Conservation (phyloP, 2,113 vertebrate species). For the Menura novaehollandiae region DNA sequence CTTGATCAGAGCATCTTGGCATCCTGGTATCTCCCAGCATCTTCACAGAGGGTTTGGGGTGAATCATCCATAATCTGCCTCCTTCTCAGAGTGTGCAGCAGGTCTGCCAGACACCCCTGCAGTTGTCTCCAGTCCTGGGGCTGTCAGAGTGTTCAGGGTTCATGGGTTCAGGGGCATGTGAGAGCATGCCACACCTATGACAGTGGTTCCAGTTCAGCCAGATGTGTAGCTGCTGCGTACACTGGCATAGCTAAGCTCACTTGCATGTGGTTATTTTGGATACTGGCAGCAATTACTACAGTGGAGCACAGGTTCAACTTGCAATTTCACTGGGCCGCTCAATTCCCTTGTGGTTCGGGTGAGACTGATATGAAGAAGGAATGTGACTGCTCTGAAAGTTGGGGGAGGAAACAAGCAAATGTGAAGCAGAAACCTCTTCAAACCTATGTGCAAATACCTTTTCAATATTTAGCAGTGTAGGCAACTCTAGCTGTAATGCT, state of each 20-base stretch:
- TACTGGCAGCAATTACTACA: neutral
- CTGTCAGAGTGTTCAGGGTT: neutral
- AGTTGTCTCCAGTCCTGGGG: neutral
- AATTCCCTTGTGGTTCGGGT: neutral
- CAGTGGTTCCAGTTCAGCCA: neutral
- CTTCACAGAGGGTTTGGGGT: neutral
- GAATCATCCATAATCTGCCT: neutral
- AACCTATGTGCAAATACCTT: neutral
- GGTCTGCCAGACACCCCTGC: neutral
- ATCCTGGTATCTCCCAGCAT: neutral
- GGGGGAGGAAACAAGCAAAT: neutral
- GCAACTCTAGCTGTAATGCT: neutral
- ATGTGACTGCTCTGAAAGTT: fast-evolving
- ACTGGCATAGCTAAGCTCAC: neutral
- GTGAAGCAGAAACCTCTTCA: neutral
- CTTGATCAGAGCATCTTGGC: neutral
- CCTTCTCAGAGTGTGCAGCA: neutral
- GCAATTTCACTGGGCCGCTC: fast-evolving
- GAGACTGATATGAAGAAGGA: neutral
- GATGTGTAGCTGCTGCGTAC: neutral
- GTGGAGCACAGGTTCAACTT: fast-evolving
- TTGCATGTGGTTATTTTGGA: neutral
- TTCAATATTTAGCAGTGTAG: conserved; percentile 15
- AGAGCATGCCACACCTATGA: neutral
- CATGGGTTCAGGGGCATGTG: neutral